These are phyloP conservation scores for Oostethus manadensis DNA, from an alignment of 2,113 vertebrate species.

Conservation along the genomic window DNA sequence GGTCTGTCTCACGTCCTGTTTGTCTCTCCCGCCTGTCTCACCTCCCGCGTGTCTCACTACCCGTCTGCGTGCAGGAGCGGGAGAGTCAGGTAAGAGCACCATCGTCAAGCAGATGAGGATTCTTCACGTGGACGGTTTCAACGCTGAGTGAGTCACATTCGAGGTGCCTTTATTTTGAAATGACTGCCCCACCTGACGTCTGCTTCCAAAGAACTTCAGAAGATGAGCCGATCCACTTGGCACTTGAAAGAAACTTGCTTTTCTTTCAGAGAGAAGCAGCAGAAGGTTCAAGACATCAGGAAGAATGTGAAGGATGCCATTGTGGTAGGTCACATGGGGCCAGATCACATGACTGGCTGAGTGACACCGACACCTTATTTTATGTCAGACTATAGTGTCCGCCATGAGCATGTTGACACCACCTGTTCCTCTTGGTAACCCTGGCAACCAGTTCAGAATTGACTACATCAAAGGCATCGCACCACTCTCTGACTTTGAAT, in stretches of 20 bases:
- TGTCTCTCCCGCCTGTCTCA: not conserved
- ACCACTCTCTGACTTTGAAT: conserved; percentile 61
- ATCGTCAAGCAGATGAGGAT: conserved; percentile 99
- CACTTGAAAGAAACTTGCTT: not conserved
- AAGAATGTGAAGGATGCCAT: conserved; percentile 65
- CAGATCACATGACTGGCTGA: conserved; percentile 10
- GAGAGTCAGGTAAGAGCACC: conserved; percentile 98
- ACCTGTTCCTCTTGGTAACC: conserved; percentile 51
- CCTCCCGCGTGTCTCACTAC: not conserved
- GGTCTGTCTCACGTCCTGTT: conserved; percentile 66
- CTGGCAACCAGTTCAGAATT: conserved; percentile 50
- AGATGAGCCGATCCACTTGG: not conserved
- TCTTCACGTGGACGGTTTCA: conserved; percentile 96
- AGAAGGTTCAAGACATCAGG: conserved; percentile 60
- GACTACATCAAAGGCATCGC: conserved; percentile 62
- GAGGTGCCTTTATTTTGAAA: not conserved
- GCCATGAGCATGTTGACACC: conserved; percentile 58
- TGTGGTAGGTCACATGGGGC: conserved; percentile 55
- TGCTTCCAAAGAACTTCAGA: not conserved
- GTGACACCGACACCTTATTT: not conserved
- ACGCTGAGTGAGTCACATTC: conserved; percentile 83
- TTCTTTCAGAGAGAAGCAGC: conserved; percentile 56
- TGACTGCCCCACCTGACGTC: not conserved
- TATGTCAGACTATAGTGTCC: conserved; percentile 51
- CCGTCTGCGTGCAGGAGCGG: conserved; percentile 76